phyloP scores from a whole-genome alignment of 2,888 invertebrate species.

The Mylabris sibirica region DNA sequence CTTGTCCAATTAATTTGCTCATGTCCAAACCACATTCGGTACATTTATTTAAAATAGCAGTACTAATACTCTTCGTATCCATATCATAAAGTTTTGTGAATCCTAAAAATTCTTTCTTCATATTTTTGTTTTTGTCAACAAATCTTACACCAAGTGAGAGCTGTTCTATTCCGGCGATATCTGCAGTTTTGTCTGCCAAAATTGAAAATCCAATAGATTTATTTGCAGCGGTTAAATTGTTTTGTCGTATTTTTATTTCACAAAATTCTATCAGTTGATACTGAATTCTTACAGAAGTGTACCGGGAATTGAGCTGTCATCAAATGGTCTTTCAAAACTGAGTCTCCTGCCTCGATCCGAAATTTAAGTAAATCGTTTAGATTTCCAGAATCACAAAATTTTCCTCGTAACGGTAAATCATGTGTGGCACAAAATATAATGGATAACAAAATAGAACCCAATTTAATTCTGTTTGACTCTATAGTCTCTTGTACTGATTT shows the following conservation, averaged over 20 bases:
- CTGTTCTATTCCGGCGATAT: conserved; percentile 45
- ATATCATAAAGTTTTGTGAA: not conserved
- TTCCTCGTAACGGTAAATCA: conserved; percentile 41
- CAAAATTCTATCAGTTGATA: conserved; percentile 41
- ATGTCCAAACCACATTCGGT: conserved; percentile 16
- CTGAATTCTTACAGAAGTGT: conserved; percentile 29
- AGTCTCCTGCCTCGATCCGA: conserved; percentile 41
- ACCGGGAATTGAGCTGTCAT: conserved; percentile 25
- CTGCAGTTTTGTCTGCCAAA: conserved; percentile 46
- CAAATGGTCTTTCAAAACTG: conserved; percentile 27
- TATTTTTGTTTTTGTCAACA: conserved; percentile 5
- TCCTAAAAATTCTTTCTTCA: conserved; percentile 19
- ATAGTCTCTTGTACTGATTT: conserved; percentile 27
- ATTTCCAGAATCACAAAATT: conserved; percentile 39
- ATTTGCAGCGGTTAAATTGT: conserved; percentile 32
- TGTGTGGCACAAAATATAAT: conserved; percentile 45
- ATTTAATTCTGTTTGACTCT: conserved; percentile 35
- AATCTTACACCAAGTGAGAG: conserved; percentile 40
- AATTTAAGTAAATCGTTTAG: conserved; percentile 41
- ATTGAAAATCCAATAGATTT: conserved; percentile 34
- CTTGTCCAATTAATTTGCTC: conserved; percentile 22
- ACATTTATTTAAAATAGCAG: conserved; percentile 6
- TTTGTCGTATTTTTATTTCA: conserved; percentile 35
- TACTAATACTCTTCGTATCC: no score
- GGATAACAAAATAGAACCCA: conserved; percentile 40